Conservation (phyloP, 2,113 vertebrate species). For the Collichthys lucidus region DNA sequence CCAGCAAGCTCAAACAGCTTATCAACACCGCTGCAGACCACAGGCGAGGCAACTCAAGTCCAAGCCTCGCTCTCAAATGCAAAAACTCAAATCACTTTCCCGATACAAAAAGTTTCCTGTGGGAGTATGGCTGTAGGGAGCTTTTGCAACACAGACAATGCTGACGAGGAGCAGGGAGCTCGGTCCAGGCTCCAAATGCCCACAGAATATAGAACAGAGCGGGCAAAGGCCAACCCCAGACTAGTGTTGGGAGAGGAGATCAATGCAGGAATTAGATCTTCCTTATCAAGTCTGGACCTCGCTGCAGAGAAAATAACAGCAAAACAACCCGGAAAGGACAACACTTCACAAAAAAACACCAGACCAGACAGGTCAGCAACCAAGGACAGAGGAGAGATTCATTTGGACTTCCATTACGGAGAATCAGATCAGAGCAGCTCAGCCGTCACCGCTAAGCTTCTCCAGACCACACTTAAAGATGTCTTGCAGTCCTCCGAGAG, state of each 20-base stretch:
- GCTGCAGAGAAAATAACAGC: slow-evolving; percentile 9
- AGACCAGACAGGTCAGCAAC: not conserved
- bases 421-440: slow-evolving; percentile 9
- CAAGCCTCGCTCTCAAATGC: slow-evolving; percentile 21
- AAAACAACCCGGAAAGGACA: not conserved
- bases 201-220: not conserved
- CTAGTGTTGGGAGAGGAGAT: slow-evolving; percentile 22
- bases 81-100: slow-evolving; percentile 16
- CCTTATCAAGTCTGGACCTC: slow-evolving; percentile 16
- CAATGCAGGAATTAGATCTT: not conserved
- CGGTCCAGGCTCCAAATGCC: not conserved
- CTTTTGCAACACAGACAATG: not conserved
- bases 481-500: not conserved
- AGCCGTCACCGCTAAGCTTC: not conserved
- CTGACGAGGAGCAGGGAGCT: not conserved
- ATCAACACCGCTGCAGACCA: slow-evolving; percentile 22
- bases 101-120: not conserved
- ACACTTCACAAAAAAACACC: not conserved
- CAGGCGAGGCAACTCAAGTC: slow-evolving; percentile 23
- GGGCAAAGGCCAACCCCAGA: not conserved
- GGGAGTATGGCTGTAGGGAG: not conserved
- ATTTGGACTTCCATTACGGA: not conserved
- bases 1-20: not conserved
- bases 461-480: not conserved
- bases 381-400: not conserved